Base-by-base conservation (phyloP, 2,797 vertebrate genomes). In the Phoebastria nigripes region DNA sequence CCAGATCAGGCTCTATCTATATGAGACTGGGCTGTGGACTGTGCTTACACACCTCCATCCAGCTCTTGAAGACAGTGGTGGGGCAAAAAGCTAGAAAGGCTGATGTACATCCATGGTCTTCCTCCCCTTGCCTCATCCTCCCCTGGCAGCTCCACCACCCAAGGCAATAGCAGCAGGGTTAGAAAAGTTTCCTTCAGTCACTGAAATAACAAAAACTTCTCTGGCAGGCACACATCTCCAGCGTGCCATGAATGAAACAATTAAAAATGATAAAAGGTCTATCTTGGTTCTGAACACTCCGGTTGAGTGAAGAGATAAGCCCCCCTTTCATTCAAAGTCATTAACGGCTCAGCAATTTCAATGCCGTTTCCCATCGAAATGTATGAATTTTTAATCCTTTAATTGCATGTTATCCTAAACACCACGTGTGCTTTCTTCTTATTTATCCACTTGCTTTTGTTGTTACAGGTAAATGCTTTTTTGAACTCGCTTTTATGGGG, bases 321-420 rank as follows among this genome's bases (percentile, higher is more conserved):
- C 71, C 59, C 49, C 44, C 39, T 86, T 94, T 88, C 66, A 84
- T 84, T 90, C 79, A 33, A 35, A 81, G 66, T 51, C 73, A 76
- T 71, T 93, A 82, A 66, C 13, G 52, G 82, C 82, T 92, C 79
- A 67, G 86, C 74, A 26, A 80, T 95, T 95, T 77, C 82, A 87
- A 46, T 24, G 55, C 62, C 4, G 3, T 65, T 94, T 94, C 85
- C 92, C 84, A 89, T 58, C 29, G 15, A 96, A 97, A 91, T 59
- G 76, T 47, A 80, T 74, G 93, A 88, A 94, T 93, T 95, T 93
- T 70, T 90, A 95, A 96, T 95, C 93, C 97, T 93, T 94, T 96
- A 87, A 84, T 90, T 84, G 91, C 76, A 14, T 46, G 88, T 84
- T 96, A 90, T 95, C 90, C 93, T 66, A 71, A 86, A 65, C 77